Percentiles rank a stretch among this genome's conserved stretches.
Conservation (phyloP, 2,888 invertebrate genomes). For the Drosophila hawaiiensis region DNA sequence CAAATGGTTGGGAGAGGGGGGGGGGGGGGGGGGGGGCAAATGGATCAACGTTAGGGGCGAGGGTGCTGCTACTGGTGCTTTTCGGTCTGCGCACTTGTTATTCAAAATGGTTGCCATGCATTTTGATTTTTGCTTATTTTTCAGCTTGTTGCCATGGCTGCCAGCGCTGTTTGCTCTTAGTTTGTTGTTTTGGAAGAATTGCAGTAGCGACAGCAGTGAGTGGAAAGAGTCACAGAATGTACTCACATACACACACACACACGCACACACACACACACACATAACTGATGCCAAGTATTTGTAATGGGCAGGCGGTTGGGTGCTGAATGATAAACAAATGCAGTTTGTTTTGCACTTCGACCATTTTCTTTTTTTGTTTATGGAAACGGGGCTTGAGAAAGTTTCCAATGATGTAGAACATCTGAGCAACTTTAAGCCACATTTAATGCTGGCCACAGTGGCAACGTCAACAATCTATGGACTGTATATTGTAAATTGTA, state of each 20-base stretch:
- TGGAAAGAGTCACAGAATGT: constrained; percentile 12
- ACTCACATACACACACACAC: background rate
- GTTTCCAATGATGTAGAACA: background rate
- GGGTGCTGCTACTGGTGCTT: constrained; percentile 13
- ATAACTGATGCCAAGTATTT: constrained; percentile 44
- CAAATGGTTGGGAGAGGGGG: background rate
- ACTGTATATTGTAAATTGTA: background rate
- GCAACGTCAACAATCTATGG: background rate
- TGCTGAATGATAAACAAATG: constrained; percentile 38
- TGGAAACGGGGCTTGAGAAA: constrained; percentile 18
- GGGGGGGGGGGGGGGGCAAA: background rate
- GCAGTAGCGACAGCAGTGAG: constrained; percentile 37
- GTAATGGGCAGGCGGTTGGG: constrained; percentile 8
- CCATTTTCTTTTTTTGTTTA: background rate
- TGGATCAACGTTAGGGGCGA: background rate
- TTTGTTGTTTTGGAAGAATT: constrained; percentile 65
- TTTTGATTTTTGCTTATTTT: constrained; percentile 77
- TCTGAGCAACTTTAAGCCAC: constrained; percentile 20
- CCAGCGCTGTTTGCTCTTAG: constrained; percentile 70
- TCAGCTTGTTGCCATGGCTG: constrained; percentile 76
- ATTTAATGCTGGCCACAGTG: background rate
- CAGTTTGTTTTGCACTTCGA: constrained; percentile 12
- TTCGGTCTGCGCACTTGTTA: constrained; percentile 71
- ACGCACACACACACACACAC: background rate
- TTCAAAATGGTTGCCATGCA: constrained; percentile 80